A percentile compares a stretch with the other conserved stretches of the same genome.
These are phyloP conservation scores for Mormyrops boulengeri DNA, from an alignment of 2,797 vertebrate genomes.

Conservation along the genomic window DNA sequence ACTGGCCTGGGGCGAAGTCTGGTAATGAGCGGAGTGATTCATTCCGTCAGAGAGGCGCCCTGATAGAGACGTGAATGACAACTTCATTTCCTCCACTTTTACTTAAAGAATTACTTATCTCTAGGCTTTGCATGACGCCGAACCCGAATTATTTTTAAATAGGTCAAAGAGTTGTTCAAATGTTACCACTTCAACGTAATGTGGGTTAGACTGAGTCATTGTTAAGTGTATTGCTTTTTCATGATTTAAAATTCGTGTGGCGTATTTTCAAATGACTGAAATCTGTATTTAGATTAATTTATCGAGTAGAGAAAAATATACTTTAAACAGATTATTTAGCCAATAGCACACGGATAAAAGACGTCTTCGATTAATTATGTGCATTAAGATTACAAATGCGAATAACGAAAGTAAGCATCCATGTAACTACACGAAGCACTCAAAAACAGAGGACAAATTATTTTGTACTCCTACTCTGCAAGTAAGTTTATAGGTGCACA, in stretches of 20 bases:
- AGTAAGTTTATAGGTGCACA: background rate
- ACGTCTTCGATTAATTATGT: background rate
- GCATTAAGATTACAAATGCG: background rate
- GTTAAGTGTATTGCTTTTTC: background rate
- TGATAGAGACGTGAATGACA: constrained; percentile 18
- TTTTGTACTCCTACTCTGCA: background rate
- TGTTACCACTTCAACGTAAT: background rate
- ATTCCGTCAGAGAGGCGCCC: background rate
- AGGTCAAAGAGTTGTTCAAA: background rate
- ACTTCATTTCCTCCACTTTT: background rate
- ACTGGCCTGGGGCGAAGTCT: constrained; percentile 10
- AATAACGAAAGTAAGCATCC: background rate
- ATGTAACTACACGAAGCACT: background rate
- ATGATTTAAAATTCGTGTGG: background rate
- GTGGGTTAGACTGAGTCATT: background rate
- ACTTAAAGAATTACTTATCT: constrained; percentile 5
- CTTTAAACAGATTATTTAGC: background rate
- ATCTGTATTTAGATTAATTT: background rate
- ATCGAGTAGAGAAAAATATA: background rate
- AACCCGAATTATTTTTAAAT: background rate
- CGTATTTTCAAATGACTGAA: background rate
- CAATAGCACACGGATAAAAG: background rate
- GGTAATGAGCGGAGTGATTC: constrained; percentile 17
- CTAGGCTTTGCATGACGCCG: background rate
- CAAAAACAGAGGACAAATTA: background rate